Conservation (phyloP, 1,140 invertebrate species). For the Procambarus clarkii region DNA sequence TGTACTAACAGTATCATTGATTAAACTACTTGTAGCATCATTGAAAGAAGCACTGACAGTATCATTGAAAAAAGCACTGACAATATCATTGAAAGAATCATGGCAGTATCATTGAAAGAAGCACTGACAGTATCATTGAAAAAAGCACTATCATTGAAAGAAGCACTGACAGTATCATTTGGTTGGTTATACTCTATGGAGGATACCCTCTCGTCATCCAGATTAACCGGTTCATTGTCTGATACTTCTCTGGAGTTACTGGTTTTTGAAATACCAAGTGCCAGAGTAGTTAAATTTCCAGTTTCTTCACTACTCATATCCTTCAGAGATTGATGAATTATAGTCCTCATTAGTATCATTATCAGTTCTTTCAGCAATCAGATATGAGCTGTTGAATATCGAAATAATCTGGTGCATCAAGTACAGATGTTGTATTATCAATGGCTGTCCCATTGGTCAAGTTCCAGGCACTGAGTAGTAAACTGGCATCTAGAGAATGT, state of each 20-base stretch:
- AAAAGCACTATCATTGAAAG: too few species aligned
- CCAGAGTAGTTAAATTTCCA: neutral
- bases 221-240: neutral
- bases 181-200: too few species aligned
- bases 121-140: too few species aligned
- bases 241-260: neutral
- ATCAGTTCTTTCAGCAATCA: neutral
- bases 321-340: slow-evolving; percentile 2
- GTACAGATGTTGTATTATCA: neutral
- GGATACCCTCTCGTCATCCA: too few species aligned
- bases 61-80: too few species aligned
- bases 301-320: neutral
- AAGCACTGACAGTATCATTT: too few species aligned
- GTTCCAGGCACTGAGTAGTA: neutral
- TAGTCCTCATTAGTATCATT: neutral
- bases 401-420: neutral
- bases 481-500: neutral
- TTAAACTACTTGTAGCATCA: too few species aligned
- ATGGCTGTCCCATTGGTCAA: neutral
- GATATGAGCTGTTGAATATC: neutral
- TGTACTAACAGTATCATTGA: too few species aligned
- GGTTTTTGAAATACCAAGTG: neutral
- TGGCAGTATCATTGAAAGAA: too few species aligned
- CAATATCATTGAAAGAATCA: too few species aligned
- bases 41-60: too few species aligned